A percentile compares a stretch with the other conserved stretches of the same genome.
Conservation (phyloP, 2,888 invertebrate genomes). For the Aphrophora alni region DNA sequence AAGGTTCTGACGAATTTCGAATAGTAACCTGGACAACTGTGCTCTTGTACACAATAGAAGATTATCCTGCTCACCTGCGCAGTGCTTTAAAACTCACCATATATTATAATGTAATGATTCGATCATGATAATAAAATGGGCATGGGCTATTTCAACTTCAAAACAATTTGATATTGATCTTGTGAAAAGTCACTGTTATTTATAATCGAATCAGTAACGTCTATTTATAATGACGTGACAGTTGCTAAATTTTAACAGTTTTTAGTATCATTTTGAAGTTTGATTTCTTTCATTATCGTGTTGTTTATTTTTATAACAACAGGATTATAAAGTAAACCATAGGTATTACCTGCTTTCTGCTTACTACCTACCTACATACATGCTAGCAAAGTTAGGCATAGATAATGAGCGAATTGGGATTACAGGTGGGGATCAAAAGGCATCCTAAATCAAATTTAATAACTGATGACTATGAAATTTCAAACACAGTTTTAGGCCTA, state of each 20-base stretch:
- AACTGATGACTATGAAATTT: conserved; percentile 90
- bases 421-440: background rate
- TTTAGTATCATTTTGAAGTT: background rate
- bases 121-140: too few species aligned
- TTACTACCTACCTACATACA: background rate
- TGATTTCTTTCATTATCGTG: background rate
- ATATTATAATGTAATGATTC: too few species aligned
- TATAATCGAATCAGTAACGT: too few species aligned
- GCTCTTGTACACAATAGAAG: too few species aligned
- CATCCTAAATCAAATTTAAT: conserved; percentile 78
- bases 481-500: conserved; percentile 90
- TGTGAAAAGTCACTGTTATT: too few species aligned
- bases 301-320: background rate
- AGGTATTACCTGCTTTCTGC: too few species aligned
- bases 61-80: too few species aligned
- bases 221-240: background rate
- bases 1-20: too few species aligned
- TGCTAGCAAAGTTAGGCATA: background rate
- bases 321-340: background rate
- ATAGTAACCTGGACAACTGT: too few species aligned
- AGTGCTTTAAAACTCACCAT: too few species aligned
- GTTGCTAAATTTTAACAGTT: background rate
- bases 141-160: too few species aligned
- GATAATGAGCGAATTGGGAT: background rate
- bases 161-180: too few species aligned